Percentiles rank a stretch among this genome's conserved stretches.
Evolutionary conservation across 2,113 vertebrate species (phyloP).

Genomic region (Pterocles burchelli): DNA sequence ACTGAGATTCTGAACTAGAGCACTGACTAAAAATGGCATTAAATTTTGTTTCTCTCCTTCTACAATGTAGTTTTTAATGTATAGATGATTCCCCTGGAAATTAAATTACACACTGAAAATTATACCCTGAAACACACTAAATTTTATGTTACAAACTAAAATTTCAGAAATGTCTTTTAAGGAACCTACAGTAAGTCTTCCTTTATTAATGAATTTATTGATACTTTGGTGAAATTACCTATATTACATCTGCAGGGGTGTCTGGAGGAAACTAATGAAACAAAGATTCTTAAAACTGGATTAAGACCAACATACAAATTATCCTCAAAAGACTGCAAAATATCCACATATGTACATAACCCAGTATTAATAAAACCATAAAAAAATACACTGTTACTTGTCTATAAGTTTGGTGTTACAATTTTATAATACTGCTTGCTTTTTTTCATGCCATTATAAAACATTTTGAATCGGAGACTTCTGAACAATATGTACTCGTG

Average conservation of each 20-base stretch:
- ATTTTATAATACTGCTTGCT: neutral
- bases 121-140: neutral
- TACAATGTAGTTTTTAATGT: neutral
- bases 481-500: rapidly evolving
- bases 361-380: neutral
- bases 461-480: neutral
- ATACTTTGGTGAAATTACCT: neutral
- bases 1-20: neutral
- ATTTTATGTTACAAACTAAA: neutral
- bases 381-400: neutral
- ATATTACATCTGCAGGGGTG: neutral
- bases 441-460: neutral
- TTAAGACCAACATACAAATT: neutral
- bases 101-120: neutral
- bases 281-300: neutral
- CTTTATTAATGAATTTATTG: neutral
- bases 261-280: neutral
- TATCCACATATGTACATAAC: neutral
- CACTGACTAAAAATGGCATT: neutral
- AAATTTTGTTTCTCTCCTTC: neutral
- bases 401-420: neutral
- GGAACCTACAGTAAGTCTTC: neutral
- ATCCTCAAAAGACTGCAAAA: neutral
- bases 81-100: neutral
- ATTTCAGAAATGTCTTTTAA: neutral